A percentile compares a stretch with the other conserved stretches of the same genome.
Conservation (phyloP, 2,888 invertebrate species). For the Lasioglossum malachurum region DNA sequence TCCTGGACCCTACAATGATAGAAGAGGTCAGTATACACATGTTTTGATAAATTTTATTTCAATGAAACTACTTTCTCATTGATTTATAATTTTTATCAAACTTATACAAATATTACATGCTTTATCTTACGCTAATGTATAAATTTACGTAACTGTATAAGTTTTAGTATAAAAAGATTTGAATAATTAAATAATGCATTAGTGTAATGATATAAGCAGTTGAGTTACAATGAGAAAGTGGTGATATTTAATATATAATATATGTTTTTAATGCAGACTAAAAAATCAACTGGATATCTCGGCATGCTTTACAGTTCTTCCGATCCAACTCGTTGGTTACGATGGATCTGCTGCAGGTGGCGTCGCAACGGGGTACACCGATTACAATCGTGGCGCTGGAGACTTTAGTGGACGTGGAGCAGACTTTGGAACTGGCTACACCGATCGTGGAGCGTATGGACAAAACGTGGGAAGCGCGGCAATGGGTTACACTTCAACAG, state of each 20-base stretch:
- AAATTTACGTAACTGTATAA: not conserved
- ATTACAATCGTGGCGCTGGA: slow-evolving; percentile 82
- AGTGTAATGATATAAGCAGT: slow-evolving; percentile 7
- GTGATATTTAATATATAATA: slow-evolving; percentile 40
- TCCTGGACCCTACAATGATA: slow-evolving; percentile 84
- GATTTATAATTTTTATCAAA: not conserved
- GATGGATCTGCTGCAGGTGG: slow-evolving; percentile 81
- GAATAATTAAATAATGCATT: not conserved
- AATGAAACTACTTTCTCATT: slow-evolving; percentile 69
- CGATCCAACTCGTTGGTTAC: slow-evolving; percentile 80
- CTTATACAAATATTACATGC: not conserved
- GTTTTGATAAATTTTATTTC: slow-evolving; percentile 15
- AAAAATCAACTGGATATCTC: slow-evolving; percentile 73
- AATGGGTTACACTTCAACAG: slow-evolving; percentile 82
- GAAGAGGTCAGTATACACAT: slow-evolving; percentile 78
- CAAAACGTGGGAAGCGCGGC: slow-evolving; percentile 81
- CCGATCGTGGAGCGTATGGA: slow-evolving; percentile 81
- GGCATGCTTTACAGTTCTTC: slow-evolving; percentile 78
- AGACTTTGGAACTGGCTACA: slow-evolving; percentile 82
- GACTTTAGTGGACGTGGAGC: slow-evolving; percentile 82
- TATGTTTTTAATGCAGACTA: slow-evolving; percentile 59
- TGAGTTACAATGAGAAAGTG: slow-evolving; percentile 64
- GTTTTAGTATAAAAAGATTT: not conserved
- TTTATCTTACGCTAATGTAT: not conserved
- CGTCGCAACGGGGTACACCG: slow-evolving; percentile 81